A percentile compares a stretch with the other conserved stretches of the same genome.
Conservation (phyloP, 2,888 invertebrate species). For the Andrena dorsata region DNA sequence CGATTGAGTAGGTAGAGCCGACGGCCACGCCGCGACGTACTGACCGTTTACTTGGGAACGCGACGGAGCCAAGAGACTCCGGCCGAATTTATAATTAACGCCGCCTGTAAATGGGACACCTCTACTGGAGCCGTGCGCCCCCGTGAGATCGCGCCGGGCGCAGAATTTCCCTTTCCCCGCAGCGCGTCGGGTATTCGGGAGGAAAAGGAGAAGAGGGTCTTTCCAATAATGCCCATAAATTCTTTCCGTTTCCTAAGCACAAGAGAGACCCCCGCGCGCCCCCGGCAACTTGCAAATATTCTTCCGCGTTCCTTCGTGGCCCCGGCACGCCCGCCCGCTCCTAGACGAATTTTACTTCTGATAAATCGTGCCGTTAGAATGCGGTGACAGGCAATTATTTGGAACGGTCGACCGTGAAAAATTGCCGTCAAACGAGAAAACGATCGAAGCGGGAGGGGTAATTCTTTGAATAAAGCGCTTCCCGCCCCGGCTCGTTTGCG, state of each 20-base stretch:
- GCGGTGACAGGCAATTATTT: constrained; percentile 38
- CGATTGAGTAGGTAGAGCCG: constrained; percentile 53
- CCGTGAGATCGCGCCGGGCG: constrained; percentile 44
- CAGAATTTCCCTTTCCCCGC: constrained; percentile 28
- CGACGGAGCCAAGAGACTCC: constrained; percentile 62
- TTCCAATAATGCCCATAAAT: constrained; percentile 30
- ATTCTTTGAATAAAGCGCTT: constrained; percentile 15
- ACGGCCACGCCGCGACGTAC: constrained; percentile 59
- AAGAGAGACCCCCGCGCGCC: neutral
- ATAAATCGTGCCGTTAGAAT: constrained; percentile 34
- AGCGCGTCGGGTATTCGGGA: constrained; percentile 29
- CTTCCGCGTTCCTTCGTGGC: neutral
- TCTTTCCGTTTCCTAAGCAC: neutral
- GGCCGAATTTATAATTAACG: constrained; percentile 80
- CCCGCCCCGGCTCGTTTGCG: neutral
- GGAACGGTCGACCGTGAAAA: constrained; percentile 34
- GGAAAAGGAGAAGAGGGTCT: neutral
- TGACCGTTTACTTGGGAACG: constrained; percentile 72
- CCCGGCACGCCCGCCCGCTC: neutral
- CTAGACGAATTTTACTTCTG: constrained; percentile 19
- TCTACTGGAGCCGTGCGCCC: constrained; percentile 65
- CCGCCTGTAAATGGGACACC: constrained; percentile 78
- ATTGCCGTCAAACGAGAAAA: constrained; percentile 28
- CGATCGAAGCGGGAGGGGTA: constrained; percentile 11
- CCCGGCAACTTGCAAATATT: neutral